These are phyloP conservation scores for Sebastiscus albofasciatus DNA, from an alignment of 2,797 vertebrate genomes.

Conservation along the genomic window DNA sequence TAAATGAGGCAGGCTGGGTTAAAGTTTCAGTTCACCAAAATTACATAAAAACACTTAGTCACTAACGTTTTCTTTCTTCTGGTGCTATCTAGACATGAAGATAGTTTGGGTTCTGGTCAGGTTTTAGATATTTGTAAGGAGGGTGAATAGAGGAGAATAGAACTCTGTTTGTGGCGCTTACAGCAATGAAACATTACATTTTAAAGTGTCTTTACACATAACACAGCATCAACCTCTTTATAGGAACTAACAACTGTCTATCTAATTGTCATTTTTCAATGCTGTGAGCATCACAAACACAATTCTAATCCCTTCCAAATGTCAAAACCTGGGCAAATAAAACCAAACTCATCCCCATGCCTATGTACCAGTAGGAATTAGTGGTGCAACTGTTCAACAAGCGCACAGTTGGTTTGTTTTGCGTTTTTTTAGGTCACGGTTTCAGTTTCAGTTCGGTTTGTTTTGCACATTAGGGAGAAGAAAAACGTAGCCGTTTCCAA, in stretches of 20 bases:
- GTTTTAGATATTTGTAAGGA: not conserved
- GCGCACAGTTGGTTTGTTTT: not conserved
- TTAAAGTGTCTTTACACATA: not conserved
- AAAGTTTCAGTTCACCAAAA: slow-evolving; percentile 8
- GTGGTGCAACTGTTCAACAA: not conserved
- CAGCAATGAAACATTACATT: not conserved
- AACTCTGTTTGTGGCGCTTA: not conserved
- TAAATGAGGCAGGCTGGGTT: not conserved
- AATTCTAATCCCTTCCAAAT: not conserved
- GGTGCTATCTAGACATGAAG: not conserved
- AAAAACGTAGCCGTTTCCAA: not conserved
- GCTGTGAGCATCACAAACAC: not conserved
- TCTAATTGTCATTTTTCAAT: not conserved
- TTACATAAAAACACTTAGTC: not conserved
- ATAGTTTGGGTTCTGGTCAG: not conserved
- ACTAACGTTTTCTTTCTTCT: not conserved
- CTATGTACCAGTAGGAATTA: not conserved
- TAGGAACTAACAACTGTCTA: not conserved
- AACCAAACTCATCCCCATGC: not conserved
- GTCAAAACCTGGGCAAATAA: not conserved
- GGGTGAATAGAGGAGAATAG: too few relatives aligned
- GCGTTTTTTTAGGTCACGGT: not conserved
- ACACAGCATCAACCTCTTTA: not conserved
- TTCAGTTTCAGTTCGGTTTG: not conserved
- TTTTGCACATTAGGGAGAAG: not conserved